Percentiles rank a stretch among this genome's conserved stretches.
These are phyloP conservation scores for Enteromius argenteus DNA, from an alignment of 2,797 vertebrate species.

Conservation along the genomic window DNA sequence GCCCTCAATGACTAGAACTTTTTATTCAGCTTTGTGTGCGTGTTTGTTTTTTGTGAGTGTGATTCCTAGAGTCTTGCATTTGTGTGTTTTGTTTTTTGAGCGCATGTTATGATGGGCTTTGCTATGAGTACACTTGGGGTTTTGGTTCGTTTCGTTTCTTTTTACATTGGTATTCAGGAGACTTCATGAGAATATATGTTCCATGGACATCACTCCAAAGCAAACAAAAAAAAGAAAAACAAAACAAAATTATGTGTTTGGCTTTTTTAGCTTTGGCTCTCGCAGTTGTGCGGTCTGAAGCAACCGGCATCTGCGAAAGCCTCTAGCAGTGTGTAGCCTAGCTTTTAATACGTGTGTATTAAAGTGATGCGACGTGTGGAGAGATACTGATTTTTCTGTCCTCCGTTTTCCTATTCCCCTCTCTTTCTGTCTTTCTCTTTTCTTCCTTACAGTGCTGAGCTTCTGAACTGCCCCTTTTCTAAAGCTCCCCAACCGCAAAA, in stretches of 20 bases:
- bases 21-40: slow-evolving; percentile 55
- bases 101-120: slow-evolving; percentile 59
- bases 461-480: slow-evolving; percentile 73
- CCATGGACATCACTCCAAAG: slow-evolving; percentile 31
- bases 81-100: slow-evolving; percentile 61
- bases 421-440: slow-evolving; percentile 44
- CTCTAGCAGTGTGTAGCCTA: slow-evolving; percentile 30
- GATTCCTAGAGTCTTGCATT: slow-evolving; percentile 56
- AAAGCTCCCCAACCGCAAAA: slow-evolving; percentile 60
- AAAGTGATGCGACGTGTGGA: neutral
- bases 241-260: slow-evolving; percentile 26
- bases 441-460: slow-evolving; percentile 80
- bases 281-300: slow-evolving; percentile 37
- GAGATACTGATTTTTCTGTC: slow-evolving; percentile 27
- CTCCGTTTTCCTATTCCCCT: slow-evolving; percentile 36
- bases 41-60: slow-evolving; percentile 51
- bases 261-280: slow-evolving; percentile 46
- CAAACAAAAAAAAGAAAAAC: neutral
- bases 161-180: slow-evolving; percentile 47
- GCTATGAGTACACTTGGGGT: slow-evolving; percentile 25
- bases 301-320: slow-evolving; percentile 37
- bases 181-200: slow-evolving; percentile 42
- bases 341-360: slow-evolving; percentile 22
- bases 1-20: slow-evolving; percentile 65
- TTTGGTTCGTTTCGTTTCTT: slow-evolving; percentile 22